A percentile compares a stretch with the other conserved stretches of the same genome.
Conservation (phyloP, 2,797 vertebrate species). For the Oophaga sylvatica region DNA sequence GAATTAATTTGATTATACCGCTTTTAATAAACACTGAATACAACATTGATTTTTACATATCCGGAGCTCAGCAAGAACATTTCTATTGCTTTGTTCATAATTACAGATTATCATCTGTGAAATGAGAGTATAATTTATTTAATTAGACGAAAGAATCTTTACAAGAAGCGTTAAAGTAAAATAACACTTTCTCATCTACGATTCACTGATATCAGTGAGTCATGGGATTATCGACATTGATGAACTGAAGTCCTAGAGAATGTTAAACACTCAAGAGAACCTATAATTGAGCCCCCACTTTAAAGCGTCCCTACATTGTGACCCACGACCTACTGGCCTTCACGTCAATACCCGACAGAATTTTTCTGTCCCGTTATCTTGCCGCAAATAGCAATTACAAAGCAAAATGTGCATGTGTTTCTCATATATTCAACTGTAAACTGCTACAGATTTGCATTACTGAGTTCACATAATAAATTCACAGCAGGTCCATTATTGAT, state of each 20-base stretch:
- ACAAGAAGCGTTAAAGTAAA: background rate
- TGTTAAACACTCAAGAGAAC: background rate
- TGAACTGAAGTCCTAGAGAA: background rate
- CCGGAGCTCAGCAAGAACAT: background rate
- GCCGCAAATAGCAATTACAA: no score
- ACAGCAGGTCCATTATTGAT: no score
- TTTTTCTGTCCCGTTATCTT: no score
- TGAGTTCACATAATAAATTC: no score
- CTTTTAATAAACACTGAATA: conserved; percentile 8
- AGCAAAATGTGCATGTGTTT: no score
- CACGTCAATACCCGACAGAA: no score
- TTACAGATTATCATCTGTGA: conserved; percentile 35
- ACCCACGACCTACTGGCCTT: background rate
- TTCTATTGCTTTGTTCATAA: conserved; percentile 16
- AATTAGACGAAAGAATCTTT: conserved; percentile 30
- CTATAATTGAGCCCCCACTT: background rate
- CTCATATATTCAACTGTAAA: no score
- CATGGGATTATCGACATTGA: background rate
- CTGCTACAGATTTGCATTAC: no score
- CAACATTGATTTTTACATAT: conserved; percentile 19
- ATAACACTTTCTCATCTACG: conserved; percentile 7
- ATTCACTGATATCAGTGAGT: conserved; percentile 23
- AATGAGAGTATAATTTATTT: conserved; percentile 40
- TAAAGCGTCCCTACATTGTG: background rate
- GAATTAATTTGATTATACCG: conserved; percentile 16